phyloP scores from a whole-genome alignment of 2,797 vertebrate genomes.

The Peromyscus attwateri region DNA sequence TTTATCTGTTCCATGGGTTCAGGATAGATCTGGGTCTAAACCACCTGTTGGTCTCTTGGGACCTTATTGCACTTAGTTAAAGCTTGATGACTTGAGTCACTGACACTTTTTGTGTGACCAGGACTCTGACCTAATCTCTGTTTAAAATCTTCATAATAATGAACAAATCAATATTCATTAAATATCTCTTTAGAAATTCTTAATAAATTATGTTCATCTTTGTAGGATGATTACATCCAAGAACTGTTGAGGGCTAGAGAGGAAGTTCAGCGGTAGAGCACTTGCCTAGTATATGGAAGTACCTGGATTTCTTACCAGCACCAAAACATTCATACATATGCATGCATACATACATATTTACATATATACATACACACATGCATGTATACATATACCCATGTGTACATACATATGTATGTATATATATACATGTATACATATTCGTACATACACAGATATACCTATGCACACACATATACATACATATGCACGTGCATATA shows the following conservation, averaged over 20 bases:
- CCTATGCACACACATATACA: too few species aligned
- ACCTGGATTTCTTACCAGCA: background rate
- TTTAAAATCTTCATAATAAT: conserved; percentile 25
- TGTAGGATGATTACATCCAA: background rate
- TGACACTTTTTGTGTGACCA: background rate
- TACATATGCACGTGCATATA: background rate
- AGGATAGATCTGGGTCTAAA: background rate
- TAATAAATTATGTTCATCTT: background rate
- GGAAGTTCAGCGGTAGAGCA: background rate
- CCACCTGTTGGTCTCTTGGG: background rate
- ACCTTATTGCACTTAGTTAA: background rate
- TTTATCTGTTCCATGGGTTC: background rate
- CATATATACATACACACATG: background rate
- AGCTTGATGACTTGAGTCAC: background rate
- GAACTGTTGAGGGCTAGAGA: background rate
- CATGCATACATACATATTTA: background rate
- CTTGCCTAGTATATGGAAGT: background rate
- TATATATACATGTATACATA: too few species aligned
- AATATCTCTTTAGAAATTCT: conserved; percentile 11
- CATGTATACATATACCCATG: too few species aligned
- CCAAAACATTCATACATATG: background rate
- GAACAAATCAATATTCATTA: background rate
- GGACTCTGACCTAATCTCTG: conserved; percentile 18
- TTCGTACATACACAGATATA: background rate
- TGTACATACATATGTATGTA: too few species aligned